A percentile compares a stretch with the other conserved stretches of the same genome.
phyloP scores from a whole-genome alignment of 2,797 vertebrate species.

The Valencia hispanica region DNA sequence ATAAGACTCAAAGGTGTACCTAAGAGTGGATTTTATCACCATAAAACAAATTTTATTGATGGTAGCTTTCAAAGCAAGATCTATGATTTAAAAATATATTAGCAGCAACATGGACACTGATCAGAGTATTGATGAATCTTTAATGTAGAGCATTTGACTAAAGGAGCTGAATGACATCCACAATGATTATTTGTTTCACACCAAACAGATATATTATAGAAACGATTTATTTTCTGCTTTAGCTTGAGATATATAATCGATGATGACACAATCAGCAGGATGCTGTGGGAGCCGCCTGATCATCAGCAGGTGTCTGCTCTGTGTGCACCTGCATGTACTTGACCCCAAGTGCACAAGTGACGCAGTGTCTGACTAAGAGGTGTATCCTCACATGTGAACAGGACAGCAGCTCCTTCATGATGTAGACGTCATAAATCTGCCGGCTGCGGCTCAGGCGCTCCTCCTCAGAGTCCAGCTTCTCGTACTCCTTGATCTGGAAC shows the following conservation, averaged over 20 bases:
- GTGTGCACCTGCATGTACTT: neutral
- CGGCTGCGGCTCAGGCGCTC: conserved; percentile 89
- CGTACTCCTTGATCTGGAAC: conserved; percentile 95
- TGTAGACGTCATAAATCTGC: conserved; percentile 93
- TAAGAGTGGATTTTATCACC: neutral
- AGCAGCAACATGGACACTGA: neutral
- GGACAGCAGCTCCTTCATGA: conserved; percentile 98
- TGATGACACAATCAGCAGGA: neutral
- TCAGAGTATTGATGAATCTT: neutral
- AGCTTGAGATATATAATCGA: neutral
- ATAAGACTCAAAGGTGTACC: no score
- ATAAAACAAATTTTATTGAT: no score
- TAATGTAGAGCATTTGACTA: neutral
- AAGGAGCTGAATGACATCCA: neutral
- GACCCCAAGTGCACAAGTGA: conserved; percentile 1
- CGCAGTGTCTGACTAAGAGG: neutral
- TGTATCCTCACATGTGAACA: conserved; percentile 88
- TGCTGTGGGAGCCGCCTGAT: neutral
- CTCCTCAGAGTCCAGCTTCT: conserved; percentile 94
- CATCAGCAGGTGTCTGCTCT: conserved; percentile 14
- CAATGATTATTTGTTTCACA: no score
- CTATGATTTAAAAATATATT: neutral
- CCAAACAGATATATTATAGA: neutral
- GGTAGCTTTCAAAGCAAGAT: neutral
- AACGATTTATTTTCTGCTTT: neutral